phyloP scores from a whole-genome alignment of 2,888 invertebrate genomes.

The Bimastos eiseni region DNA sequence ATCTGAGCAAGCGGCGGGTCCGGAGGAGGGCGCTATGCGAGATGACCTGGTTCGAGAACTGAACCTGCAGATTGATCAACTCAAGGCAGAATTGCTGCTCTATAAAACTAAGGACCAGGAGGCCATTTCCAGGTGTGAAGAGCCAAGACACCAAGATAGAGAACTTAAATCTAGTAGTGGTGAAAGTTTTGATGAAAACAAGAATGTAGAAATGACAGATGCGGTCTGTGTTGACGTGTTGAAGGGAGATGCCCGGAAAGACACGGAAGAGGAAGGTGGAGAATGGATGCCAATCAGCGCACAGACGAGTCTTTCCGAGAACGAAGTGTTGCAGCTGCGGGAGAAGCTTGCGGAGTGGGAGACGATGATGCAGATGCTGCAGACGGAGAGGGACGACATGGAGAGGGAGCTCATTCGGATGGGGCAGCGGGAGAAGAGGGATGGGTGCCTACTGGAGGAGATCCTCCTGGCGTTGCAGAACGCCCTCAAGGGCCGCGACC shows the following conservation, averaged over 20 bases:
- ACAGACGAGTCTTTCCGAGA: not conserved
- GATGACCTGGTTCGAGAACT: conserved; percentile 18
- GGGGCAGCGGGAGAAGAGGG: conserved; percentile 27
- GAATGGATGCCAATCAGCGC: not conserved
- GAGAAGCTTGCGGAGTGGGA: conserved; percentile 53
- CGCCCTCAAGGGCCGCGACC: conserved; percentile 54
- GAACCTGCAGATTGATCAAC: not conserved
- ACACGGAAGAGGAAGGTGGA: not conserved
- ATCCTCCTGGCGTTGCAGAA: conserved; percentile 46
- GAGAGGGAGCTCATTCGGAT: conserved; percentile 34
- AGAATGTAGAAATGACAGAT: not conserved
- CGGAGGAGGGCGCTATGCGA: not conserved
- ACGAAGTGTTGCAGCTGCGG: not conserved
- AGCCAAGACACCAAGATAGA: not conserved
- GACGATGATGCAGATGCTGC: conserved; percentile 52
- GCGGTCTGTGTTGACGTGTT: not conserved
- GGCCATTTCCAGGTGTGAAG: not conserved
- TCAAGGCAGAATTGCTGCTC: not conserved
- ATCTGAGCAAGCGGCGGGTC: not conserved
- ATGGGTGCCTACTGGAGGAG: conserved; percentile 39
- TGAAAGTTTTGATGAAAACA: not conserved
- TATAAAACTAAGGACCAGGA: not conserved
- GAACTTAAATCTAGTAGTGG: conserved; percentile 20
- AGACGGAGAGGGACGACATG: conserved; percentile 36
- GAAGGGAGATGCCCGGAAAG: not conserved